Evolutionary conservation across 2,113 vertebrate genomes (phyloP).

Genomic region (Erpornis zantholeuca): DNA sequence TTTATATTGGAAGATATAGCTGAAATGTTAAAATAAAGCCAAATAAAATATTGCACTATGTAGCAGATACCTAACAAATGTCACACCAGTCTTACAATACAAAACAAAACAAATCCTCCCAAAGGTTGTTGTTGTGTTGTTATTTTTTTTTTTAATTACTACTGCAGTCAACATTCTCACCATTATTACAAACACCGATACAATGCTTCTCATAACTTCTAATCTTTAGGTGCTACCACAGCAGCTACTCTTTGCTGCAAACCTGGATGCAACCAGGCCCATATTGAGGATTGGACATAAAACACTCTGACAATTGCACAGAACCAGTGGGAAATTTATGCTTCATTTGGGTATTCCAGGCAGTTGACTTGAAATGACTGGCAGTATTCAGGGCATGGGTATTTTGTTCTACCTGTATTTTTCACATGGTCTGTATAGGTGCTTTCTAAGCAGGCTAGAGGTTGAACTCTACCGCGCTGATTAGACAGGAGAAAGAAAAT

Average conservation of each 20-base stretch:
- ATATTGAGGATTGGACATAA: not conserved
- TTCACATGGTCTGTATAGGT: not conserved
- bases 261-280: not conserved
- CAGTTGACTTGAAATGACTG: not conserved
- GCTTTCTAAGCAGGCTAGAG: not conserved
- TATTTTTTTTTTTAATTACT: not conserved
- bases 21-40: not conserved
- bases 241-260: not conserved
- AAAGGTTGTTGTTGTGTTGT: not conserved
- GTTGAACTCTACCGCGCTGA: not conserved
- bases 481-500: not conserved
- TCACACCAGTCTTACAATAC: not conserved
- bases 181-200: not conserved
- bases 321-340: slow-evolving; percentile 2
- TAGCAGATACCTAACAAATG: not conserved
- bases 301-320: not conserved
- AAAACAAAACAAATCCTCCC: not conserved
- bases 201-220: not conserved
- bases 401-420: not conserved
- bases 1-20: not conserved
- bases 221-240: not conserved
- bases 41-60: not conserved
- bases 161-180: not conserved
- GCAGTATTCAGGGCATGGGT: not conserved
- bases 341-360: not conserved